Conservation (phyloP, 2,888 invertebrate genomes). For the Teleiodes luculella region DNA sequence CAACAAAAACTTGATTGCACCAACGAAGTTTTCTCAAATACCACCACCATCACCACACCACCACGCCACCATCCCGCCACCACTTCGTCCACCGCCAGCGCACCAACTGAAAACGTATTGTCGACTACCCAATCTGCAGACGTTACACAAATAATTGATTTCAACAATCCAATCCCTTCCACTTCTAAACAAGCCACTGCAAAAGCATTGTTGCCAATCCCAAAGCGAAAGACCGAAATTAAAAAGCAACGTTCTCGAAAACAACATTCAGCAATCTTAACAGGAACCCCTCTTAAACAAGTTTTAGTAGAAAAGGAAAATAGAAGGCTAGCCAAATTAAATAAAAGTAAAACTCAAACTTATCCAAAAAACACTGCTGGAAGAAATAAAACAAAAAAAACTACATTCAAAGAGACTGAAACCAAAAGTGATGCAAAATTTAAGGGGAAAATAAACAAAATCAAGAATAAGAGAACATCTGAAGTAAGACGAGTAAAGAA, state of each 20-base stretch:
- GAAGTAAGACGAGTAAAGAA: background rate
- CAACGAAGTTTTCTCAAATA: no score
- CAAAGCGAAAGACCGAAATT: background rate
- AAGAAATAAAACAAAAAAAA: background rate
- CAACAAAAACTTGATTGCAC: no score
- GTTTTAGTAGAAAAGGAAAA: constrained; percentile 22
- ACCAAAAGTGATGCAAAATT: background rate
- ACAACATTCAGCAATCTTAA: constrained; percentile 21
- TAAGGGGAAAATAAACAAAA: no score
- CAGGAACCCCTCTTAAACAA: constrained; percentile 20
- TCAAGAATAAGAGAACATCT: background rate
- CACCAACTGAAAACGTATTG: no score
- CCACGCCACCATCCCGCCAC: no score
- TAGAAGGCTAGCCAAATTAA: constrained; percentile 17
- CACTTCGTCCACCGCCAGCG: no score
- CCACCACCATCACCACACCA: no score
- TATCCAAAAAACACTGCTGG: constrained; percentile 10
- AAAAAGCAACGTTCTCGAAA: no score
- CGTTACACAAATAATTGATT: background rate
- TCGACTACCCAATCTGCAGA: no score
- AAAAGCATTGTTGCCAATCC: background rate
- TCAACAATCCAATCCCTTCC: background rate
- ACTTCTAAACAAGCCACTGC: background rate
- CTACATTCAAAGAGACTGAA: background rate
- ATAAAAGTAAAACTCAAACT: no score